These are phyloP conservation scores for Pristionchus arcanus DNA, from an alignment of 2,888 invertebrate species.

Conservation along the genomic window DNA sequence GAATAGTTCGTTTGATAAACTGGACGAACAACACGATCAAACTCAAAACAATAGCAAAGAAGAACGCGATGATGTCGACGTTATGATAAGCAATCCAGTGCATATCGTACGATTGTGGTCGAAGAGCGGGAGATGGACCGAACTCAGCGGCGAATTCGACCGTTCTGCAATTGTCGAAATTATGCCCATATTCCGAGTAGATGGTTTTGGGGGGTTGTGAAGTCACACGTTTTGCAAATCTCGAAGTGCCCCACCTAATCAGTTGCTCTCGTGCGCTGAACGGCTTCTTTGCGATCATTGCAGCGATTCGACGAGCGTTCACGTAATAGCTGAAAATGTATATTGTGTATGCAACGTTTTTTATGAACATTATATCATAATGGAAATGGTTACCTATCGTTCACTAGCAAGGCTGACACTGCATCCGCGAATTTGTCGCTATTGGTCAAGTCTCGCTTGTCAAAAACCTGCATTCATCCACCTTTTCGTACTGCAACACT, in stretches of 20 bases:
- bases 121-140: conserved; percentile 33
- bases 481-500: background rate
- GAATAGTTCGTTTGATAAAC: background rate
- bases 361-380: too few species aligned
- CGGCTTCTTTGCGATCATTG: conserved; percentile 1
- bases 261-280: background rate
- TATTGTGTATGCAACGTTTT: too few species aligned
- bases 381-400: background rate
- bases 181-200: too few species aligned
- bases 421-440: background rate
- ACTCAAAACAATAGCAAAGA: background rate
- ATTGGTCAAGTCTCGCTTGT: background rate
- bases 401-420: background rate
- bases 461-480: background rate
- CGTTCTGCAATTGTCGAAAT: conserved; percentile 25
- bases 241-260: background rate
- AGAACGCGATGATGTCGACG: background rate
- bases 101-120: conserved; percentile 33
- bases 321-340: background rate
- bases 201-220: too few species aligned
- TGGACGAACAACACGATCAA: background rate
- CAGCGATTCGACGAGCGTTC: background rate
- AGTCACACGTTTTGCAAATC: background rate
- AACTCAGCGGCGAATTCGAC: conserved; percentile 60
- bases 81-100: conserved; percentile 14